Conservation (phyloP, 2,888 invertebrate genomes). For the Drosophila koepferae region DNA sequence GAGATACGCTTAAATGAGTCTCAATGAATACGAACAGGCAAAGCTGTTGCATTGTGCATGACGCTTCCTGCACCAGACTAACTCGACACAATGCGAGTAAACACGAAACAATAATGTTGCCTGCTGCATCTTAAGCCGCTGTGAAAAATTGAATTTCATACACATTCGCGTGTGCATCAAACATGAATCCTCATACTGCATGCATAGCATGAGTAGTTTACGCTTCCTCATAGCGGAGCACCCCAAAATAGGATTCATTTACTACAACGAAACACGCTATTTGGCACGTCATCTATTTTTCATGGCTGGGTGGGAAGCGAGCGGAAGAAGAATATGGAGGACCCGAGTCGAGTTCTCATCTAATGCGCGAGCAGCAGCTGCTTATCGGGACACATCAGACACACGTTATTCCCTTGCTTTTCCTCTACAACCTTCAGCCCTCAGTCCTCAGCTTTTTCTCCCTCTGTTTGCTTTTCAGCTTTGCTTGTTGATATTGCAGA, state of each 20-base stretch:
- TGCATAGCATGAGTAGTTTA: not conserved
- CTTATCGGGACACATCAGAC: slow-evolving; percentile 53
- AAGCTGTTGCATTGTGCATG: not conserved
- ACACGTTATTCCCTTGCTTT: slow-evolving; percentile 24
- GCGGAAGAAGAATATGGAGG: not conserved
- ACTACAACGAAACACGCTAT: slow-evolving; percentile 34
- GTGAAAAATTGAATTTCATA: slow-evolving; percentile 31
- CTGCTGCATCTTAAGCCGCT: slow-evolving; percentile 2
- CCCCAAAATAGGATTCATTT: slow-evolving; percentile 41
- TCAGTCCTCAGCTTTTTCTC: not conserved
- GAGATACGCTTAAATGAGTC: not conserved
- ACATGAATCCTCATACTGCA: slow-evolving; percentile 11
- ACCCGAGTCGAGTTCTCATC: slow-evolving; percentile 3
- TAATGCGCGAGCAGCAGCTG: slow-evolving; percentile 50
- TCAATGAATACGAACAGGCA: not conserved
- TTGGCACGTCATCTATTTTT: slow-evolving; percentile 49
- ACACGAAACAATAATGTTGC: not conserved
- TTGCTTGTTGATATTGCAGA: slow-evolving; percentile 48
- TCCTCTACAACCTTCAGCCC: not conserved
- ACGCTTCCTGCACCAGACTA: not conserved
- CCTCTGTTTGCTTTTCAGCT: slow-evolving; percentile 28
- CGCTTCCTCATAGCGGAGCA: slow-evolving; percentile 3
- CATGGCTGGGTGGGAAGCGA: not conserved
- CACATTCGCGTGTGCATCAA: slow-evolving; percentile 33
- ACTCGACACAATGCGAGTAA: not conserved